Base-by-base conservation (phyloP, 2,888 invertebrate species). In the Cheilosia urbana region DNA sequence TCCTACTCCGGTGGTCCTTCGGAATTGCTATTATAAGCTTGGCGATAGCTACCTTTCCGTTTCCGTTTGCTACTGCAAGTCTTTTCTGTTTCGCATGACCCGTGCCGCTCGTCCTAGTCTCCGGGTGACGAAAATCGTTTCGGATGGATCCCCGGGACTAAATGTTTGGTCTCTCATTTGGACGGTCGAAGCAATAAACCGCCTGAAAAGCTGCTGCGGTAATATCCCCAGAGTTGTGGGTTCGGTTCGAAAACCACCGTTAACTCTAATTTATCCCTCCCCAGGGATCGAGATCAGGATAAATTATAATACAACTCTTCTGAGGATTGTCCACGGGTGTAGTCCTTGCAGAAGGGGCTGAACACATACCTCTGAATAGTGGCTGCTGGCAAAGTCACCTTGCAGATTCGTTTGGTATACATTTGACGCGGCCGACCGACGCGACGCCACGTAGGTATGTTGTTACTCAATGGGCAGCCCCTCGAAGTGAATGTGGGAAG, bases 221-320 rank as follows among this genome's bases (percentile, higher is more conserved):
- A 72, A 65, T 78, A 71, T 72, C 72, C 72, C 72, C 21, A 78
- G 82, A 72, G 72, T 82, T n/a, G 37, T 45, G 45, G 45, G 34
- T 15, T 17, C 15, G n/a, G 40, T 27, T 37, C 13, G 34, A 58
- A 78, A 78, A 72, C 87, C 79, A 77, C 80, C 81, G 88, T 80
- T 88, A 88, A 88, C 88, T 88, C 88, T 88, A 87, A 88, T 88
- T 88, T 88, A 88, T 88, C 87, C 87, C 66, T 69, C 88, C 76
- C 88, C 47, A 13, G 88, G 82, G 88, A 69, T 51, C 82, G 60
- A 80, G 87, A 80, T 88, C 83, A 72, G 87, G 87, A 87, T 88
- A 88, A 88, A 88, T 88, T 88, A 87, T 88, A 88, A 87, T 82
- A 83, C 77, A 84, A 88, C 81, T 84, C 87, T 84, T 79, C 58